Conservation (phyloP, 1,140 invertebrate species). For the Neodiprion fabricii region DNA sequence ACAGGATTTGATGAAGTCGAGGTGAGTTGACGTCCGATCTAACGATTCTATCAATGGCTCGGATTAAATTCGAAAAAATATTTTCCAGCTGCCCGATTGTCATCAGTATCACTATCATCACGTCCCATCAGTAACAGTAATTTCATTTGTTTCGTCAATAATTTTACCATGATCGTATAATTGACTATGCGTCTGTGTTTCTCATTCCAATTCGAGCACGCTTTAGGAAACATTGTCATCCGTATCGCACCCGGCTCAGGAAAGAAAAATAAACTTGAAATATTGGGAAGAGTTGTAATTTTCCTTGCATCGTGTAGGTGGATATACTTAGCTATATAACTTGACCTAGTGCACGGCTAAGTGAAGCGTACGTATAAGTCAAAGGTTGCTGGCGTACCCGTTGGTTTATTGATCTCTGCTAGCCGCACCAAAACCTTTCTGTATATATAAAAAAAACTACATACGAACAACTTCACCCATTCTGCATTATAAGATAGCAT, state of each 20-base stretch:
- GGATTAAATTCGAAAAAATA: constrained; percentile 6
- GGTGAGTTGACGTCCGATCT: constrained; percentile 55
- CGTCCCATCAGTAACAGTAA: background rate
- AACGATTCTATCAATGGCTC: background rate
- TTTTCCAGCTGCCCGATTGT: constrained; percentile 31
- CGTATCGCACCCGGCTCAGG: background rate
- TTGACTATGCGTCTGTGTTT: too few species aligned
- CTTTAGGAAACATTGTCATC: background rate
- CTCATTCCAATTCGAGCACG: too few species aligned
- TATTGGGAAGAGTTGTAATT: background rate
- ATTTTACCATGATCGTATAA: too few species aligned
- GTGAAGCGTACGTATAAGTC: constrained; percentile 48
- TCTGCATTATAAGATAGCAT: constrained; percentile 12
- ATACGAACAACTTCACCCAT: constrained; percentile 28
- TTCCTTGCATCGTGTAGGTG: constrained; percentile 27
- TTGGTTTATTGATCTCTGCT: constrained; percentile 59
- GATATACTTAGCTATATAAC: constrained; percentile 56
- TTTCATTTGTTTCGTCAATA: background rate
- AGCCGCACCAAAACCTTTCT: constrained; percentile 30
- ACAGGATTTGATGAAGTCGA: constrained; percentile 83
- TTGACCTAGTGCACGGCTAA: constrained; percentile 61
- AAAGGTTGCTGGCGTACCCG: constrained; percentile 49
- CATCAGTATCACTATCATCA: constrained; percentile 15
- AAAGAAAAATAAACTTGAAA: too few species aligned
- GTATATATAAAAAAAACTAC: constrained; percentile 31